Evolutionary conservation across 2,888 invertebrate genomes (phyloP).

Genomic region (Uropetala carovei): DNA sequence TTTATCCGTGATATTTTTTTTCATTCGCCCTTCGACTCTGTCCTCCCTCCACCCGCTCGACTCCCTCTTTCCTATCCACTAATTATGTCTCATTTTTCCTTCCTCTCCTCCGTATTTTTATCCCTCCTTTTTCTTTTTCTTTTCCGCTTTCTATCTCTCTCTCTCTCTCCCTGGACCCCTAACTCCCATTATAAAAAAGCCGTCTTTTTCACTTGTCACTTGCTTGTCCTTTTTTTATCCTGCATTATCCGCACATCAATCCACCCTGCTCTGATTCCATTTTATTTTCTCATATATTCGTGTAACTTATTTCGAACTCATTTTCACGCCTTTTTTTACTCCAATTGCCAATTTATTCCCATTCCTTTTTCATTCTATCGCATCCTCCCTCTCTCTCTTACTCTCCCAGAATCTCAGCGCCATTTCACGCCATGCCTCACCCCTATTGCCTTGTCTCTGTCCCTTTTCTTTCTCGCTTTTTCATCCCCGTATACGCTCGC

Average conservation of each 20-base stretch:
- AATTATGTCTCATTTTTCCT: slow-evolving; percentile 21
- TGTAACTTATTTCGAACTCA: not conserved
- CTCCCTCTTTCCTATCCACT: not conserved
- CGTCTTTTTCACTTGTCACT: no score
- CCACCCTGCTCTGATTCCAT: no score
- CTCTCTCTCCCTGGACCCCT: not conserved
- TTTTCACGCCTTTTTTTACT: not conserved
- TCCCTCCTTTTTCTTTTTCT: not conserved
- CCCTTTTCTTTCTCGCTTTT: not conserved
- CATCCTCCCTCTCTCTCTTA: not conserved
- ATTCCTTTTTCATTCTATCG: not conserved
- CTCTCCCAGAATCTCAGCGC: not conserved
- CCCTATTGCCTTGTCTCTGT: slow-evolving; percentile 10
- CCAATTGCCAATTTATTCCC: slow-evolving; percentile 11
- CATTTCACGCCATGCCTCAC: not conserved
- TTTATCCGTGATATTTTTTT: not conserved
- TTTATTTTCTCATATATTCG: no score
- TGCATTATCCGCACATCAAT: no score
- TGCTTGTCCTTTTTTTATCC: no score
- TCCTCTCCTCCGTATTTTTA: not conserved
- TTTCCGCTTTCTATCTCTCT: not conserved
- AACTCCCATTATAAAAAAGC: no score
- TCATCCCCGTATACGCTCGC: not conserved
- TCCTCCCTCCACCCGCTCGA: not conserved
- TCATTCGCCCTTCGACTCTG: not conserved